These are phyloP conservation scores for Zaprionus gabonicus DNA, from an alignment of 1,140 invertebrate genomes.

Conservation along the genomic window DNA sequence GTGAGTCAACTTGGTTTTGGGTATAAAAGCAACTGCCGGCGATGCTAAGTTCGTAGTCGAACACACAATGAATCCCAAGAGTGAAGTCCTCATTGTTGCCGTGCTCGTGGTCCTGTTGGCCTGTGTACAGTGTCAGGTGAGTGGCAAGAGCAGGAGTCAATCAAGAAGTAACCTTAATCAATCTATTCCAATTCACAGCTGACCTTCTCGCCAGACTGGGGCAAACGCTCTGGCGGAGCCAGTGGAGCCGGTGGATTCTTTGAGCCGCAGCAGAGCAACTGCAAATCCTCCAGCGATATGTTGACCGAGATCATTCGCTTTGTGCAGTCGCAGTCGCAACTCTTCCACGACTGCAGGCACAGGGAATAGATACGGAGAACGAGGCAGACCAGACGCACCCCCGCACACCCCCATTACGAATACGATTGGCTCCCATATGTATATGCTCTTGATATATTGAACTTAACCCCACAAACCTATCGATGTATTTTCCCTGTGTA, in stretches of 20 bases:
- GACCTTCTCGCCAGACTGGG: slow-evolving; percentile 84
- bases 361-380: slow-evolving; percentile 55
- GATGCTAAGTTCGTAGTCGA: slow-evolving; percentile 3
- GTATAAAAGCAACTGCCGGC: slow-evolving; percentile 55
- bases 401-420: slow-evolving; percentile 23
- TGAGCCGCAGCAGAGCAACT: slow-evolving; percentile 62
- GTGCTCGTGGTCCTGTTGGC: slow-evolving; percentile 67
- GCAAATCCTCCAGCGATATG: slow-evolving; percentile 82
- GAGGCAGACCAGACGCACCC: slow-evolving; percentile 22
- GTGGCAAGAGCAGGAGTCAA: background rate
- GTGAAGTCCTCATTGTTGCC: slow-evolving; percentile 57
- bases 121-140: slow-evolving; percentile 73
- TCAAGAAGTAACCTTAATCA: background rate
- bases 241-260: slow-evolving; percentile 61
- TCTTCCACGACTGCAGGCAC: slow-evolving; percentile 80
- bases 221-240: slow-evolving; percentile 71
- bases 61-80: slow-evolving; percentile 67
- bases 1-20: background rate
- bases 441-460: slow-evolving; percentile 26
- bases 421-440: background rate
- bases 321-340: slow-evolving; percentile 76
- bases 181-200: slow-evolving; percentile 45
- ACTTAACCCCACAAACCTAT: slow-evolving; percentile 7
- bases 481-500: slow-evolving; percentile 23
- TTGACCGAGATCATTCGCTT: slow-evolving; percentile 80